These are phyloP conservation scores for Myocastor coypus DNA, from an alignment of 2,113 vertebrate genomes.

Conservation along the genomic window DNA sequence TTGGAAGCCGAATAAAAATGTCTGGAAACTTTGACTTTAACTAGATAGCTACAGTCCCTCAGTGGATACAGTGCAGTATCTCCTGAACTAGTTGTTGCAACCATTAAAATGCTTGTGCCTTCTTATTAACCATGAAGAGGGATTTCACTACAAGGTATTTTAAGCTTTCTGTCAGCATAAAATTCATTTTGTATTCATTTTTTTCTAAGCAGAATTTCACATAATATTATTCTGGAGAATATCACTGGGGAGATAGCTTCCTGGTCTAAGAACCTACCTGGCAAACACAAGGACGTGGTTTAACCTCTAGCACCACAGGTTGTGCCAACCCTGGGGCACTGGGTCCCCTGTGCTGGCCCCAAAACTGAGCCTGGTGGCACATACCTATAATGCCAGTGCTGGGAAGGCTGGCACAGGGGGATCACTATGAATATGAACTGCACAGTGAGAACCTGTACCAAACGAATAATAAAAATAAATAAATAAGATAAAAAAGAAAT, in stretches of 20 bases:
- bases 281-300: no score
- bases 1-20: slow-evolving; percentile 34
- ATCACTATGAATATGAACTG: no score
- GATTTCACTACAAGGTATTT: background rate
- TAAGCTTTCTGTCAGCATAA: background rate
- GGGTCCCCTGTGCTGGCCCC: no score
- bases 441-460: no score
- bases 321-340: no score
- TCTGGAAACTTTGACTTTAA: slow-evolving; percentile 1
- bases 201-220: slow-evolving; percentile 6
- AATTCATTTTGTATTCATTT: background rate
- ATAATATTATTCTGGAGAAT: background rate
- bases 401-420: no score
- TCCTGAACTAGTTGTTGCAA: background rate
- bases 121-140: background rate
- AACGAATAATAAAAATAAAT: no score
- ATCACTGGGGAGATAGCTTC: background rate
- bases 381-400: no score
- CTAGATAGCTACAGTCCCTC: background rate
- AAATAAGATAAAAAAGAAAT: no score
- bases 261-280: no score
- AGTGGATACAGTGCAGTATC: background rate
- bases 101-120: background rate
- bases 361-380: no score
- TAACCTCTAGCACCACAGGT: no score